These are phyloP conservation scores for Orchestes rusci DNA, from an alignment of 2,888 invertebrate genomes.

Conservation along the genomic window DNA sequence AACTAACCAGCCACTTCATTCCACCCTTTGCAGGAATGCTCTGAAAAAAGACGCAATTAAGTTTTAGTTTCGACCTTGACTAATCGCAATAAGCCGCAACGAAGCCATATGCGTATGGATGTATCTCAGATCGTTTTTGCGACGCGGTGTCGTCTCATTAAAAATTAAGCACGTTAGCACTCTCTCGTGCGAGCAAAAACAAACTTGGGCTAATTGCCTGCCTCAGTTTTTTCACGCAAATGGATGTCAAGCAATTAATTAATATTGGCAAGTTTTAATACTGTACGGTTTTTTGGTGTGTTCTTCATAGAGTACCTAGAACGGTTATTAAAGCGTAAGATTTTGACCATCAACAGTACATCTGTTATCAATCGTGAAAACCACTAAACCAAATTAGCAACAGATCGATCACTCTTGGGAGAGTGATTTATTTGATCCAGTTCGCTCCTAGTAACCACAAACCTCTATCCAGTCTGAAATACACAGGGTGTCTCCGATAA, in stretches of 20 bases:
- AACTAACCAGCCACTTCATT: no score
- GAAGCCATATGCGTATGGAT: slow-evolving; percentile 14
- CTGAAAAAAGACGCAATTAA: no score
- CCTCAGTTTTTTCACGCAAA: slow-evolving; percentile 11
- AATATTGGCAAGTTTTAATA: slow-evolving; percentile 13
- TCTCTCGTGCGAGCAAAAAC: slow-evolving; percentile 16
- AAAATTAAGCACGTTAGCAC: slow-evolving; percentile 24
- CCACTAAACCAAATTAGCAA: no score
- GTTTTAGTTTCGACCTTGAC: neutral
- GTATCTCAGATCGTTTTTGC: slow-evolving; percentile 14
- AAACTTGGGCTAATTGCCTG: slow-evolving; percentile 18
- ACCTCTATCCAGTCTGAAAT: no score
- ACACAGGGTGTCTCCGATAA: no score
- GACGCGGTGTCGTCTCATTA: slow-evolving; percentile 18
- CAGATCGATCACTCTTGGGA: no score
- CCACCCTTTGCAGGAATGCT: no score
- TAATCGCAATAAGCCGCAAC: slow-evolving; percentile 3
- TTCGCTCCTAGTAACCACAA: no score
- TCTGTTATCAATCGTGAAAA: no score
- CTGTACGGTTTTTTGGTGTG: neutral
- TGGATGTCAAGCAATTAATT: slow-evolving; percentile 20
- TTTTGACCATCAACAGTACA: no score
- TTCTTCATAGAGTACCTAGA: neutral
- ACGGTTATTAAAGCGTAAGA: no score
- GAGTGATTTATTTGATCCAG: no score